Conservation (phyloP, 2,888 invertebrate species). For the Ditylenchus weischeri region DNA sequence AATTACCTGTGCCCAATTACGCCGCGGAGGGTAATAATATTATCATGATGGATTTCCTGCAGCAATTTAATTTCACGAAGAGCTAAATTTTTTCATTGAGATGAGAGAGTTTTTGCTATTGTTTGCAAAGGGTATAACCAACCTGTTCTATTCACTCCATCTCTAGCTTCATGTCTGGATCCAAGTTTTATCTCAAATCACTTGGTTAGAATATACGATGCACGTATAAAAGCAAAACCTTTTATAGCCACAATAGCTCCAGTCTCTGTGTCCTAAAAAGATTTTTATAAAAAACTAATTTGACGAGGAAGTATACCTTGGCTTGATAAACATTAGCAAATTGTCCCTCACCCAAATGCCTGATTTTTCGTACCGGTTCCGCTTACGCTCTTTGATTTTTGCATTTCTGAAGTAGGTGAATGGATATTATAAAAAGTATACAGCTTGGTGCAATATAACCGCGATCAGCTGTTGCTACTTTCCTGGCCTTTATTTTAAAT, state of each 20-base stretch:
- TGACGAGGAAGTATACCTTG: conserved; percentile 59
- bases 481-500: too few relatives aligned
- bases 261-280: conserved; percentile 69
- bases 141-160: conserved; percentile 93
- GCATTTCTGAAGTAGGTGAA: neutral
- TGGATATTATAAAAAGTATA: too few relatives aligned
- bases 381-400: conserved; percentile 2
- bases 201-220: conserved; percentile 14
- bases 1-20: conserved; percentile 81
- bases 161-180: conserved; percentile 80
- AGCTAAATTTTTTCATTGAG: conserved; percentile 59
- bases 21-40: conserved; percentile 73
- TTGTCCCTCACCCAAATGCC: conserved; percentile 97
- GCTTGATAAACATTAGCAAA: conserved; percentile 99
- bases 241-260: conserved; percentile 93
- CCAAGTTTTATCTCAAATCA: conserved; percentile 82
- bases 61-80: conserved; percentile 93
- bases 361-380: conserved; percentile 80
- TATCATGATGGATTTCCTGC: conserved; percentile 86
- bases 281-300: too few relatives aligned
- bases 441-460: too few relatives aligned
- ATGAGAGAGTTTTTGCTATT: too few relatives aligned
- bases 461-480: too few relatives aligned
- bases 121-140: too few relatives aligned
- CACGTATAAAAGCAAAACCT: too few relatives aligned